phyloP scores from a whole-genome alignment of 2,797 vertebrate genomes.

The Rhinophrynus dorsalis region DNA sequence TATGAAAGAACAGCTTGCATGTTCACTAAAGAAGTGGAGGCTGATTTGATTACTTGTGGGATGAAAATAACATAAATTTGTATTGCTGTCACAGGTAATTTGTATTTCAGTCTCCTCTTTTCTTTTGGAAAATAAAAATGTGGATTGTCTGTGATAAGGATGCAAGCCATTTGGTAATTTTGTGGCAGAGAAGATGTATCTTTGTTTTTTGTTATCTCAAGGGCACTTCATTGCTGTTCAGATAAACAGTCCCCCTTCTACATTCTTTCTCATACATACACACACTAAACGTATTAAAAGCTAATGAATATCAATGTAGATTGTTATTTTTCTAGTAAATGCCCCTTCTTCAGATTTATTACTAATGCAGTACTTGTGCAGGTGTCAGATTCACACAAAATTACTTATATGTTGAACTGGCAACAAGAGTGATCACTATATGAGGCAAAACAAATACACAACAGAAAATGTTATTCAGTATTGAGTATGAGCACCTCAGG shows the following conservation, averaged over 20 bases:
- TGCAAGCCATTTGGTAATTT: slow-evolving; percentile 1
- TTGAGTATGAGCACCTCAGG: no score
- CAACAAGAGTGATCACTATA: no score
- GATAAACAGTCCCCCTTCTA: neutral
- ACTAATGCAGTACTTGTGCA: no score
- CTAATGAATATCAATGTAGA: no score
- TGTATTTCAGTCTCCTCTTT: slow-evolving; percentile 15
- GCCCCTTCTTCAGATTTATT: no score
- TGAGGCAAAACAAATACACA: no score
- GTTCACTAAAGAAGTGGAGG: slow-evolving; percentile 23
- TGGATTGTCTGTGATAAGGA: slow-evolving; percentile 17
- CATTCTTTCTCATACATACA: no score
- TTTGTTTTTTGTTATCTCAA: neutral
- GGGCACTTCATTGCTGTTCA: neutral
- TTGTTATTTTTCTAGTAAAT: no score
- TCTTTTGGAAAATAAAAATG: slow-evolving; percentile 17
- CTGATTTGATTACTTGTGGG: slow-evolving; percentile 40
- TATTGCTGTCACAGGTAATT: slow-evolving; percentile 30
- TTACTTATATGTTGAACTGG: no score
- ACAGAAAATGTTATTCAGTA: no score
- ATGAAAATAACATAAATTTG: slow-evolving; percentile 42
- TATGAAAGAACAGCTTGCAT: slow-evolving; percentile 40
- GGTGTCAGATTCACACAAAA: no score
- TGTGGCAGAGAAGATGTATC: neutral
- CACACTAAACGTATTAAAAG: no score